Conservation (phyloP, 2,797 vertebrate genomes). For the Rallus crepitans region DNA sequence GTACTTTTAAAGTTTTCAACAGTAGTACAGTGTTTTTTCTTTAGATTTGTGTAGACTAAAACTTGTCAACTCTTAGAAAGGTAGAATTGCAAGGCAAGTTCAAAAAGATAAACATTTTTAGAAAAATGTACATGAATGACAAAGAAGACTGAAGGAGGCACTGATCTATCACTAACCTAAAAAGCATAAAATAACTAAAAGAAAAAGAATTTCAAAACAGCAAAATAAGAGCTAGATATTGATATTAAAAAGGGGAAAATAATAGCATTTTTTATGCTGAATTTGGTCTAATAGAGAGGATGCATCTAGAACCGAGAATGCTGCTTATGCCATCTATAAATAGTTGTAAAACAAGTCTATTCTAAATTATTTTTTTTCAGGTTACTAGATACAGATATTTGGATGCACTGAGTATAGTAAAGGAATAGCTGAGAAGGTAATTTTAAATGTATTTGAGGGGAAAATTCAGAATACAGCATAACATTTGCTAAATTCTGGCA, state of each 20-base stretch:
- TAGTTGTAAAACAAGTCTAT: not conserved
- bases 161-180: not conserved
- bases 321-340: not conserved
- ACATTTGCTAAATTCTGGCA: not conserved
- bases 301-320: not conserved
- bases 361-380: not conserved
- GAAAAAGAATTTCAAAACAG: not conserved
- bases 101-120: not conserved
- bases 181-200: not conserved
- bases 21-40: not conserved
- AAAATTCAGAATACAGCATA: not conserved
- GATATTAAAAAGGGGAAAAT: not conserved
- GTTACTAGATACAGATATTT: not conserved
- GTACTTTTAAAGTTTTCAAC: not conserved
- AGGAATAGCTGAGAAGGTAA: not conserved
- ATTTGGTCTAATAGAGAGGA: not conserved
- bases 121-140: fast-evolving
- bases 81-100: not conserved
- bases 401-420: not conserved
- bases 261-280: not conserved
- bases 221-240: fast-evolving
- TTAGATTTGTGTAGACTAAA: not conserved
- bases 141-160: not conserved
- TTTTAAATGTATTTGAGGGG: not conserved
- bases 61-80: not conserved